These are phyloP conservation scores for Coremacera marginata DNA, from an alignment of 2,888 invertebrate species.

Conservation along the genomic window DNA sequence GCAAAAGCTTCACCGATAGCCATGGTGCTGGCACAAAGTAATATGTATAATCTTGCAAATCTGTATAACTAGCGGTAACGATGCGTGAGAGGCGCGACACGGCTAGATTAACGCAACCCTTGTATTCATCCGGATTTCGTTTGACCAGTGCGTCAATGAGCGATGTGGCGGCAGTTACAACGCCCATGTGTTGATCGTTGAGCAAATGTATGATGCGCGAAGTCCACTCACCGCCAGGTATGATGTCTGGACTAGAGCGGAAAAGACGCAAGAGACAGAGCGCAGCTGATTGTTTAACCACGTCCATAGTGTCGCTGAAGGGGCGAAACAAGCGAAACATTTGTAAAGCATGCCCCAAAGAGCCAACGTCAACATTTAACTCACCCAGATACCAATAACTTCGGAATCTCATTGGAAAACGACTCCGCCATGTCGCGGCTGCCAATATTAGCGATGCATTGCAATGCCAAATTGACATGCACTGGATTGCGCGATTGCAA, in stretches of 20 bases:
- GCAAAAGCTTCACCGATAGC: conserved; percentile 96
- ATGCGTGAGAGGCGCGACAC: conserved; percentile 97
- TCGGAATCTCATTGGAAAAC: conserved; percentile 97
- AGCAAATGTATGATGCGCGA: conserved; percentile 97
- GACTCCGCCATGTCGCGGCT: conserved; percentile 99
- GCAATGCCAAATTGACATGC: conserved; percentile 97
- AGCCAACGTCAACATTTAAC: conserved; percentile 5
- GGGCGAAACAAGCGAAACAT: neutral
- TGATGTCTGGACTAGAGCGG: conserved; percentile 95
- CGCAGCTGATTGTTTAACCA: conserved; percentile 99
- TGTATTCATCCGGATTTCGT: conserved; percentile 99
- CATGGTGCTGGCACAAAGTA: conserved; percentile 99
- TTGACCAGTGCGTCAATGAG: conserved; percentile 98
- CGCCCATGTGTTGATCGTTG: conserved; percentile 99
- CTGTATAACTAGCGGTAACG: conserved; percentile 98
- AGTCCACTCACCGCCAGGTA: conserved; percentile 98
- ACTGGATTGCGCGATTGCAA: conserved; percentile 96
- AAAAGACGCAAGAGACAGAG: conserved; percentile 94
- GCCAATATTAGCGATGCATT: conserved; percentile 99
- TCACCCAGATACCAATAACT: conserved; percentile 95
- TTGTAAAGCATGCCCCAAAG: neutral
- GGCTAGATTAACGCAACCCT: conserved; percentile 97
- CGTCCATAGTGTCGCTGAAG: conserved; percentile 95
- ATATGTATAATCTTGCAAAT: conserved; percentile 99
- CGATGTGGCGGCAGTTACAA: conserved; percentile 98